Conservation (phyloP, 2,888 invertebrate genomes). For the Trachelus stipa region DNA sequence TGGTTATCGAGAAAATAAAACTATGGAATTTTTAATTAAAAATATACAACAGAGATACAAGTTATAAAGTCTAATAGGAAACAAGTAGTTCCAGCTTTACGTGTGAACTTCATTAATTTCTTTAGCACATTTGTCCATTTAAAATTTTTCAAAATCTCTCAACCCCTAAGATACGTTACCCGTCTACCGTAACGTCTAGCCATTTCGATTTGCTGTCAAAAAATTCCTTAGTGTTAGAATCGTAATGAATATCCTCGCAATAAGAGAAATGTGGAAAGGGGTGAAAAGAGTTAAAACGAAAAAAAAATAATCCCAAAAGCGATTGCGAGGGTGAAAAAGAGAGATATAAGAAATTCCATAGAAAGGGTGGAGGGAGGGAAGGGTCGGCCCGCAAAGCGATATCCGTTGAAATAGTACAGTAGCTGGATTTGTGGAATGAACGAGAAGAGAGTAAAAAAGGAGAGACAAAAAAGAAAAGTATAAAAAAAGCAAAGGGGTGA, state of each 20-base stretch:
- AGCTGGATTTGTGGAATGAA: not conserved
- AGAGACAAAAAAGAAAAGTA: not conserved
- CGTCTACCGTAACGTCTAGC: not conserved
- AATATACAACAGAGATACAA: not conserved
- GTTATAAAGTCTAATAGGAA: not conserved
- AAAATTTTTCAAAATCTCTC: not conserved
- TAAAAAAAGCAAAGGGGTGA: not conserved
- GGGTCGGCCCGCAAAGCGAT: not conserved
- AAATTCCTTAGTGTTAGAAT: constrained; percentile 2
- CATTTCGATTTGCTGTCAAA: constrained; percentile 6
- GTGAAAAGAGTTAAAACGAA: not conserved
- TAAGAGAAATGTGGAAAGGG: not conserved
- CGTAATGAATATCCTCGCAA: constrained; percentile 12
- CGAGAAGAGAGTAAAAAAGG: not conserved
- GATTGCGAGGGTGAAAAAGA: not conserved
- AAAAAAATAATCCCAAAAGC: not conserved
- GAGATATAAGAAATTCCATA: not conserved
- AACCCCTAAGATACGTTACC: not conserved
- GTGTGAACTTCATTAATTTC: not conserved
- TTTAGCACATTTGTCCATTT: not conserved
- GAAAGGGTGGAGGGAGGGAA: not conserved
- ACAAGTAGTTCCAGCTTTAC: not conserved
- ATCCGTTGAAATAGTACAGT: constrained; percentile 14
- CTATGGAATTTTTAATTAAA: not conserved
- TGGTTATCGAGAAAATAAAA: not conserved